phyloP scores from a whole-genome alignment of 2,113 vertebrate genomes.

The Caranx ignobilis region DNA sequence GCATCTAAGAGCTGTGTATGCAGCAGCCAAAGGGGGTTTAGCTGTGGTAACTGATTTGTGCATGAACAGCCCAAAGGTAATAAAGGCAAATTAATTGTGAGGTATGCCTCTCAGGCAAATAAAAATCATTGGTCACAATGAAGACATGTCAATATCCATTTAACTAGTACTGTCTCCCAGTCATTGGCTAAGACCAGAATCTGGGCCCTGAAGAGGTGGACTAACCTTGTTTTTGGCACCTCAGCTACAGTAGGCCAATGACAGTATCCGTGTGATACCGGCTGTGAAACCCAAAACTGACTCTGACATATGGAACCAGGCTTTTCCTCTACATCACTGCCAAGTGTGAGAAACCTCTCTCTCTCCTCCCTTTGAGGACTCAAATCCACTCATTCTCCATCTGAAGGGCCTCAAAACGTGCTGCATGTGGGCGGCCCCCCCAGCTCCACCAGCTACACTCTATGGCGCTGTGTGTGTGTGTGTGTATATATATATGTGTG shows the following conservation, averaged over 20 bases:
- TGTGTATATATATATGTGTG: conserved; percentile 20
- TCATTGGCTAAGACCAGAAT: conserved; percentile 12
- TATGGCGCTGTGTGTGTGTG: conserved; percentile 2
- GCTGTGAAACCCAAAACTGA: conserved; percentile 22
- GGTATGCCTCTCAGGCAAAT: conserved; percentile 60
- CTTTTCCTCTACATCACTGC: background rate
- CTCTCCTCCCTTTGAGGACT: background rate
- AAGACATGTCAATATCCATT: conserved; percentile 56
- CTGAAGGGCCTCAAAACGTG: conserved; percentile 30
- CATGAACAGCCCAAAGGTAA: conserved; percentile 60
- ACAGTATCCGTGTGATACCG: conserved; percentile 3
- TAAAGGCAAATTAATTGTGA: conserved; percentile 74
- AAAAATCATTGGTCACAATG: conserved; percentile 67
- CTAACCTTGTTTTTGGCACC: conserved; percentile 7
- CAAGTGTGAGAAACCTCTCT: conserved; percentile 30
- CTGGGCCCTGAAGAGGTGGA: background rate
- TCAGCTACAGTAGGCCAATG: background rate
- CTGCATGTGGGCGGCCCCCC: conserved; percentile 21
- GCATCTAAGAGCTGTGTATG: conserved; percentile 24
- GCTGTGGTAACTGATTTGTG: conserved; percentile 45
- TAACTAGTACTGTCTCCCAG: conserved; percentile 30
- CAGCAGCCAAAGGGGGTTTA: conserved; percentile 45
- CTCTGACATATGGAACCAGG: conserved; percentile 2
- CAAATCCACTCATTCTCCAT: conserved; percentile 45
- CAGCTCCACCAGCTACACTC: conserved; percentile 15